A percentile compares a stretch with the other conserved stretches of the same genome.
phyloP scores from a whole-genome alignment of 2,797 vertebrate genomes.

The Channallabes apus region DNA sequence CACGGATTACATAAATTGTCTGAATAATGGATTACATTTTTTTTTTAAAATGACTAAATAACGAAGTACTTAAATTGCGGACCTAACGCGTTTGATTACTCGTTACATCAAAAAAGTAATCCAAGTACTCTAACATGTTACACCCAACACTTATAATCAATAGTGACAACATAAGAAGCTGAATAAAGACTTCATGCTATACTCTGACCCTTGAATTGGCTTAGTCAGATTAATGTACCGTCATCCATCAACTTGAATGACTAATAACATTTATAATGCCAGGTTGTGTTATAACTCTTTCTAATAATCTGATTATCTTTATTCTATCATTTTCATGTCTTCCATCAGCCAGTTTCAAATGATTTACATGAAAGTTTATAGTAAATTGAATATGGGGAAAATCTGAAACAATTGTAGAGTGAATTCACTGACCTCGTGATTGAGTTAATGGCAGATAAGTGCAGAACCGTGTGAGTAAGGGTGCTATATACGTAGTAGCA shows the following conservation, averaged over 20 bases:
- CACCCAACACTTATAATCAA: background rate
- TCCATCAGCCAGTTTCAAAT: slow-evolving; percentile 24
- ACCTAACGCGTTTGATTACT: no score
- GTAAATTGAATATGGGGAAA: slow-evolving; percentile 4
- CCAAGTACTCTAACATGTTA: no score
- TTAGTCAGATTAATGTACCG: slow-evolving; percentile 4
- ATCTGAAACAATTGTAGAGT: slow-evolving; percentile 12
- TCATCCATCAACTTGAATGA: slow-evolving; percentile 4
- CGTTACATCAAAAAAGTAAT: no score
- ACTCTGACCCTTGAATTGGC: slow-evolving; percentile 4
- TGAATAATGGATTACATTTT: no score
- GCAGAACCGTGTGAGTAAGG: slow-evolving; percentile 26
- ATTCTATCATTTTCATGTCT: slow-evolving; percentile 25
- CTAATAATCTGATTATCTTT: background rate
- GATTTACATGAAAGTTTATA: slow-evolving; percentile 4
- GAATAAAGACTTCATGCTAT: slow-evolving; percentile 21
- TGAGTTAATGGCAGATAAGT: slow-evolving; percentile 45
- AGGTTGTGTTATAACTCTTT: background rate
- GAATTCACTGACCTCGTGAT: slow-evolving; percentile 36
- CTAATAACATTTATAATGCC: background rate
- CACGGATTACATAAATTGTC: no score
- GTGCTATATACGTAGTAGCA: slow-evolving; percentile 21
- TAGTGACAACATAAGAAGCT: slow-evolving; percentile 11
- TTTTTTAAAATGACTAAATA: no score
- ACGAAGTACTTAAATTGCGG: no score